Percentiles rank a stretch among this genome's conserved stretches.
Evolutionary conservation across 2,888 invertebrate genomes (phyloP).

Genomic region (Xylota segnis): DNA sequence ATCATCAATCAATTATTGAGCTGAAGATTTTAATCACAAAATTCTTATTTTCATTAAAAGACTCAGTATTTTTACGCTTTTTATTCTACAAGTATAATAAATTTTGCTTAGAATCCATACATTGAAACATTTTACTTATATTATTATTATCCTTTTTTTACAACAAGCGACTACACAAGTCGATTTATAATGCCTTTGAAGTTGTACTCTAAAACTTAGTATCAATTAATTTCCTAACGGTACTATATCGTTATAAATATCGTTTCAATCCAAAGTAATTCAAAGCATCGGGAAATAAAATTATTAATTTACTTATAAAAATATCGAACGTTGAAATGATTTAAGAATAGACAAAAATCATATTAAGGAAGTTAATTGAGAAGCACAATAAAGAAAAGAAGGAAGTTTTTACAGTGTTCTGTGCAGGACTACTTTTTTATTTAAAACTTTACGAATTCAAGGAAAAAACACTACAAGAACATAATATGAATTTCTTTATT

Average conservation of each 20-base stretch:
- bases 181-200: neutral
- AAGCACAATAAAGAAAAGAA: neutral
- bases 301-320: slow-evolving; percentile 39
- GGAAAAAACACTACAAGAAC: slow-evolving; percentile 4
- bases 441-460: slow-evolving; percentile 10
- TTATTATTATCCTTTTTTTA: neutral
- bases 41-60: neutral
- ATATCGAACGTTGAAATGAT: slow-evolving; percentile 27
- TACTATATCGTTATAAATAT: neutral
- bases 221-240: slow-evolving; percentile 12
- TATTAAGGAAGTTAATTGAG: slow-evolving; percentile 15
- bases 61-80: neutral
- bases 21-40: neutral
- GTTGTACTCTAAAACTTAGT: neutral
- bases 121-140: neutral
- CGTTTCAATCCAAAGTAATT: neutral
- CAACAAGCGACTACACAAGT: neutral
- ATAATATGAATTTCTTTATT: slow-evolving; percentile 10
- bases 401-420: slow-evolving; percentile 22
- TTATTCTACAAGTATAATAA: neutral
- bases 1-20: neutral
- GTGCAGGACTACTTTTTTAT: slow-evolving; percentile 7
- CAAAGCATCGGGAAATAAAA: slow-evolving; percentile 58
- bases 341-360: slow-evolving; percentile 9
- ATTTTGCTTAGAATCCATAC: neutral